A percentile compares a stretch with the other conserved stretches of the same genome.
These are phyloP conservation scores for Taenioides sp. DNA, from an alignment of 2,797 vertebrate species.

Conservation along the genomic window DNA sequence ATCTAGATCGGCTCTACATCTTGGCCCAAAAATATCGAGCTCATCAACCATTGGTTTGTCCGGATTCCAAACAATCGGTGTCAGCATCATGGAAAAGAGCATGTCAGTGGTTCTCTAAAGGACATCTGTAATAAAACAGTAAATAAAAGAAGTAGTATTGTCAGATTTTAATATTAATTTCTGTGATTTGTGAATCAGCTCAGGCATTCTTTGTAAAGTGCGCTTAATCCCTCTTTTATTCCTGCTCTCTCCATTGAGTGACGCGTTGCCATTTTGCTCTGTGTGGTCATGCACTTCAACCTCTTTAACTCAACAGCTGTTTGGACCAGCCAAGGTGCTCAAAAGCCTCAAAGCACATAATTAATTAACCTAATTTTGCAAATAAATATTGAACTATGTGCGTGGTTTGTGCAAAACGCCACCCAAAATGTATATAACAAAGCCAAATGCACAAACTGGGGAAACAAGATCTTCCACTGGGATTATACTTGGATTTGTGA, in stretches of 20 bases:
- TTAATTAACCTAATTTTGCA: neutral
- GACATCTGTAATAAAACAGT: too few relatives aligned
- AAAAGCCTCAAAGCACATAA: too few relatives aligned
- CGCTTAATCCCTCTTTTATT: conserved; percentile 63
- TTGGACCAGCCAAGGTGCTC: neutral
- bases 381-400: neutral
- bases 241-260: conserved; percentile 19
- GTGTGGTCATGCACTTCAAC: conserved; percentile 12
- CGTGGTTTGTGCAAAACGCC: neutral
- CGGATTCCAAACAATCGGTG: too few relatives aligned
- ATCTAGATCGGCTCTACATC: too few relatives aligned
- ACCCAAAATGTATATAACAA: neutral
- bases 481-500: conserved; percentile 26
- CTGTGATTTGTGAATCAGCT: conserved; percentile 2
- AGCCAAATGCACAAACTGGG: neutral
- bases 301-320: conserved; percentile 18
- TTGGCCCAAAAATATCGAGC: too few relatives aligned
- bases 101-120: too few relatives aligned
- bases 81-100: too few relatives aligned
- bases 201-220: conserved; percentile 50
- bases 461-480: neutral
- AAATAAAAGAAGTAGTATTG: neutral
- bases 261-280: conserved; percentile 25
- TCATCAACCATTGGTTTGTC: too few relatives aligned
- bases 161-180: neutral